phyloP scores from a whole-genome alignment of 2,113 vertebrate genomes.

The Periophthalmus modestus region DNA sequence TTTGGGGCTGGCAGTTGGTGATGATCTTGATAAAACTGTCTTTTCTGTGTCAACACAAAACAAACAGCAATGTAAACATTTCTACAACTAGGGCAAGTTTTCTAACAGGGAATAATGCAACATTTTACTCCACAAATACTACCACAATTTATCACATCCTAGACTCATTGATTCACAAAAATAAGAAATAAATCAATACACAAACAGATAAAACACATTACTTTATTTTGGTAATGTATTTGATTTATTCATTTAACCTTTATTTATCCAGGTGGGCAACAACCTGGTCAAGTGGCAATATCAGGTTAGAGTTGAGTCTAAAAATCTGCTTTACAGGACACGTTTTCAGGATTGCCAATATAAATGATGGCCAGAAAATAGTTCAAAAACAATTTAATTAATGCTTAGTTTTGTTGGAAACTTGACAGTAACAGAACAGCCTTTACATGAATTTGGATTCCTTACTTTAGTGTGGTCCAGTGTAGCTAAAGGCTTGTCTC shows the following conservation, averaged over 20 bases:
- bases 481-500: constrained; percentile 88
- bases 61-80: not conserved
- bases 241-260: too few relatives aligned
- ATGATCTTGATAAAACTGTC: constrained; percentile 91
- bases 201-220: too few relatives aligned
- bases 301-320: too few relatives aligned
- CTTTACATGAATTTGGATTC: not conserved
- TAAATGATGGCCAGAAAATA: not conserved
- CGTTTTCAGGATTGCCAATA: not conserved
- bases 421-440: too few relatives aligned
- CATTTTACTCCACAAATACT: too few relatives aligned
- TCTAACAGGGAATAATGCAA: too few relatives aligned
- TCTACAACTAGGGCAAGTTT: not conserved
- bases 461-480: constrained; percentile 88
- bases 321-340: not conserved
- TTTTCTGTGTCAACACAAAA: constrained; percentile 78
- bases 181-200: too few relatives aligned
- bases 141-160: too few relatives aligned
- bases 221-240: too few relatives aligned
- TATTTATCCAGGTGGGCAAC: too few relatives aligned
- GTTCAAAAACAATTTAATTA: not conserved
- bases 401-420: not conserved
- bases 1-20: constrained; percentile 94
- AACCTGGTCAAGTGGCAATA: too few relatives aligned
- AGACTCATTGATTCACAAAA: too few relatives aligned